Evolutionary conservation across 2,888 invertebrate species (phyloP), one percentile per base, ranked within the genome.

Genomic region (Heterodera filipjevi): DNA sequence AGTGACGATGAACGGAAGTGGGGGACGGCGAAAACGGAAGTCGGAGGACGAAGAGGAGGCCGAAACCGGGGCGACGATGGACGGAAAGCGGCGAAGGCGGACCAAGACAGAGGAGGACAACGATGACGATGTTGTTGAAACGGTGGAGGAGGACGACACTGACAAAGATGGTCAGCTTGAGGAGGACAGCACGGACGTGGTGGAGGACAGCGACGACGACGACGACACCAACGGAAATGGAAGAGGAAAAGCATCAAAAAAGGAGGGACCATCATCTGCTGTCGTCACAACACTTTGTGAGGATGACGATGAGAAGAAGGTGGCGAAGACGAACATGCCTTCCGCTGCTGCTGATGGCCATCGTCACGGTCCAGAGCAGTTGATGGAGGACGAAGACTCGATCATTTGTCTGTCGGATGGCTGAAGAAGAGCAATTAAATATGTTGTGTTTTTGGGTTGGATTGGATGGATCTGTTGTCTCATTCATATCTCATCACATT

Each of bases 351-450:
- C 66, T 22, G 33, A 27, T 19, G 70, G 33, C 22, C 39, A 70
- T 6, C n/a, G 19, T 27, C 49, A 1, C 39, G 12, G 19, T 22
- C 35, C 39, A 30, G 1, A 3, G 71, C 14, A 19, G 46, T 8
- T 22, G 46, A 72, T 46, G 72, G 33, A 30, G n/a, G 59, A 59
- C 27, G 59, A 59, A 10, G 59, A 59, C 6, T 59, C 59, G 59
- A 59, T 59, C 59, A 59, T 59, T 59, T 59, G 27, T 59, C 22
- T 59, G 59, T 59, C 59, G 59, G 59, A 59, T 27, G 59, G 59
- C 10, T 59, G 27, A 59, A 49, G 16, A 12, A 49, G 22, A 19
- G 68, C 16, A 68, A 19, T 68, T 68, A 16, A 68, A 68, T 32
- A n/a, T n/a, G n/a, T n/a, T n/a, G n/a, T n/a, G n/a, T n/a, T n/a